Conservation (phyloP, 2,113 vertebrate genomes). For the Martes martes region DNA sequence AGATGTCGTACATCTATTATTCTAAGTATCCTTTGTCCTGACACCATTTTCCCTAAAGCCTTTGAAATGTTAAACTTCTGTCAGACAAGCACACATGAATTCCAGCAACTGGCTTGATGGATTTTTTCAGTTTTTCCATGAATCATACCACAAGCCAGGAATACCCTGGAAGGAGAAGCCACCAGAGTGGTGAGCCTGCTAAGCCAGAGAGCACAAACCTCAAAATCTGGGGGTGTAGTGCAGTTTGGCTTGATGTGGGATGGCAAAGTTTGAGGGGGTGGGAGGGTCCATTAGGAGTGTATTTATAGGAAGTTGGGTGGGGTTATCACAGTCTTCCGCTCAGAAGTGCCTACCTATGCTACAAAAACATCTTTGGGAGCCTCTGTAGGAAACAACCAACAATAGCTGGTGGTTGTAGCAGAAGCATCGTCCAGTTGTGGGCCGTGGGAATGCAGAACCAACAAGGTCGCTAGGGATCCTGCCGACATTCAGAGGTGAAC, state of each 20-base stretch:
- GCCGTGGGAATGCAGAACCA: background rate
- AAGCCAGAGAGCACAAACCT: background rate
- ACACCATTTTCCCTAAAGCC: constrained; percentile 45
- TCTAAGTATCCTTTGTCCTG: constrained; percentile 26
- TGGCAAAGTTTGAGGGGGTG: background rate
- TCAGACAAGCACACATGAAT: constrained; percentile 22
- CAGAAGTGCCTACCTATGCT: background rate
- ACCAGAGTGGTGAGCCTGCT: background rate
- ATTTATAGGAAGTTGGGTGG: no score
- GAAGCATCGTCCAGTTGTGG: background rate
- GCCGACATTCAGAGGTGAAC: background rate
- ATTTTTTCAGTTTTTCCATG: background rate
- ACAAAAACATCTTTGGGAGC: background rate
- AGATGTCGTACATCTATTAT: constrained; percentile 49
- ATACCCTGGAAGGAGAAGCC: background rate
- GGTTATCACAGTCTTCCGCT: background rate
- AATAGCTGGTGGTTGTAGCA: background rate
- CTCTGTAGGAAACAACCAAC: background rate
- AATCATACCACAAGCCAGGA: background rate
- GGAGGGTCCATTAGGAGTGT: background rate
- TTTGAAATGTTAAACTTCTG: constrained; percentile 45
- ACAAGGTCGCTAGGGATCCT: background rate
- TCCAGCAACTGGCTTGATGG: background rate
- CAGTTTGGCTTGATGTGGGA: background rate
- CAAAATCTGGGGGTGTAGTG: background rate